These are phyloP conservation scores for Malacosoma neustria DNA, from an alignment of 2,888 invertebrate species.

Conservation along the genomic window DNA sequence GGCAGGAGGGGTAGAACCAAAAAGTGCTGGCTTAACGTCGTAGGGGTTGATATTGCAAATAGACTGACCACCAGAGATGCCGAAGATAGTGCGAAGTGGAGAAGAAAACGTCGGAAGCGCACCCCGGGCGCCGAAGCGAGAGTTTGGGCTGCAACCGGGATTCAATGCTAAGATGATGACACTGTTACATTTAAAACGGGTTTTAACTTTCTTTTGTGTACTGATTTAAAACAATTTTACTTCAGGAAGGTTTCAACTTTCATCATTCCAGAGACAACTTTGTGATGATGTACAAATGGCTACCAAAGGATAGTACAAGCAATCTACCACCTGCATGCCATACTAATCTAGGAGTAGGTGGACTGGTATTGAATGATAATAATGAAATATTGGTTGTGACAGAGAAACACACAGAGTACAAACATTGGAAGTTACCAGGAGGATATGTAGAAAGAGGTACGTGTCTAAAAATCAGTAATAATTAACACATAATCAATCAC, in stretches of 20 bases:
- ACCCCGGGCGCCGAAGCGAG: too few species aligned
- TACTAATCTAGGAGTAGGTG: constrained; percentile 87
- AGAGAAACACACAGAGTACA: constrained; percentile 77
- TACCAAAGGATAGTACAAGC: constrained; percentile 73
- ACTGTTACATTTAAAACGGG: background rate
- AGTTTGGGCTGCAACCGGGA: too few species aligned
- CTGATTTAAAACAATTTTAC: constrained; percentile 2
- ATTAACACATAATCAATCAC: background rate
- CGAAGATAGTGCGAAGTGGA: too few species aligned
- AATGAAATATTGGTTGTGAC: constrained; percentile 87
- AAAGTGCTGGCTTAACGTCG: too few species aligned
- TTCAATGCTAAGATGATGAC: background rate
- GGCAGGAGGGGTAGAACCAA: too few species aligned
- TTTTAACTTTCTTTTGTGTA: background rate
- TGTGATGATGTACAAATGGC: constrained; percentile 89
- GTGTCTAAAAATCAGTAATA: constrained; percentile 1
- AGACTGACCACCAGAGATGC: too few species aligned
- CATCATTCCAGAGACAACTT: constrained; percentile 89
- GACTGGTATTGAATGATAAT: constrained; percentile 86
- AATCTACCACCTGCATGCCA: constrained; percentile 88
- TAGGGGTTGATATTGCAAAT: too few species aligned
- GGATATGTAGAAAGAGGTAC: constrained; percentile 91
- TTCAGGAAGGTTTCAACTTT: constrained; percentile 86
- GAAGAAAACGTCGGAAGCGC: too few species aligned
- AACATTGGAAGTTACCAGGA: constrained; percentile 93